Conservation (phyloP, 1,140 invertebrate species). For the Armadillidium nasatum region DNA sequence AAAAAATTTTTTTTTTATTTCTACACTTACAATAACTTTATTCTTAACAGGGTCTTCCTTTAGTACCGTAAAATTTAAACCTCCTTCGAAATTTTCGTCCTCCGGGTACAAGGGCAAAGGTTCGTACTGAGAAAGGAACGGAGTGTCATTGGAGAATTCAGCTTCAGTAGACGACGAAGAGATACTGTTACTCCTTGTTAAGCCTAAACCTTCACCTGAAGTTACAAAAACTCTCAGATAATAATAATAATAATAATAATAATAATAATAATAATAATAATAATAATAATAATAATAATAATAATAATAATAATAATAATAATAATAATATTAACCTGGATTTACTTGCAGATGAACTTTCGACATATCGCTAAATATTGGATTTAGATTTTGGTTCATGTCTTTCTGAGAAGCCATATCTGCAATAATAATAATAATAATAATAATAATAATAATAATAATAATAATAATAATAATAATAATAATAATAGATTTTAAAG, state of each 20-base stretch:
- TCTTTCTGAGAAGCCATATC: too few species aligned
- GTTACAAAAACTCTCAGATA: too few species aligned
- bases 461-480: too few species aligned
- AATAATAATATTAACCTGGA: neutral
- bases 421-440: too few species aligned
- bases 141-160: neutral
- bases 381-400: neutral
- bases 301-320: too few species aligned
- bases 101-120: neutral
- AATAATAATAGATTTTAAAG: too few species aligned
- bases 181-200: neutral
- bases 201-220: neutral
- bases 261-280: too few species aligned
- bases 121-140: neutral
- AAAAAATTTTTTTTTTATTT: too few species aligned
- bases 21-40: neutral
- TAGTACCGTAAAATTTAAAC: neutral
- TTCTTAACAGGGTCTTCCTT: neutral
- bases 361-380: neutral
- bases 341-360: neutral
- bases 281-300: too few species aligned
- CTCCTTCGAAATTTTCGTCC: neutral
- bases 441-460: too few species aligned
- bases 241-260: too few species aligned
- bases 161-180: neutral